A percentile compares a stretch with the other conserved stretches of the same genome.
These are phyloP conservation scores for Bibio marci DNA, from an alignment of 2,888 invertebrate species.

Conservation along the genomic window DNA sequence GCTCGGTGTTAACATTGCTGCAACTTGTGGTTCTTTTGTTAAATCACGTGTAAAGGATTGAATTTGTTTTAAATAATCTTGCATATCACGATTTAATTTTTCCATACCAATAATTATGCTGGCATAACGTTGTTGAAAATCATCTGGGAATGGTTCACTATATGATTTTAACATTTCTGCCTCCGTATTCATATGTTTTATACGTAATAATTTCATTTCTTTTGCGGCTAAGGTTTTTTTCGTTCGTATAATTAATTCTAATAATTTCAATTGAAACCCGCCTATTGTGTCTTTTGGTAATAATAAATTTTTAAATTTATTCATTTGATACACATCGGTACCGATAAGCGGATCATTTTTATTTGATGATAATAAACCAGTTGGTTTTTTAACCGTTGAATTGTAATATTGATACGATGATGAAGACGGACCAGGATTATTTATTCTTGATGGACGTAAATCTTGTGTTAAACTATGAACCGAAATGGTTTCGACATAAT, in stretches of 20 bases:
- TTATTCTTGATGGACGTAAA: constrained; percentile 50
- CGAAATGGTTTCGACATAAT: constrained; percentile 69
- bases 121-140: constrained; percentile 85
- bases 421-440: constrained; percentile 36
- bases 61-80: constrained; percentile 69
- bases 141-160: constrained; percentile 59
- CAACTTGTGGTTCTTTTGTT: constrained; percentile 71
- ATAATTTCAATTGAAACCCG: constrained; percentile 66
- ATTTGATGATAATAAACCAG: constrained; percentile 20
- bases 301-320: constrained; percentile 29
- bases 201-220: constrained; percentile 55
- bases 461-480: constrained; percentile 68
- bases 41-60: constrained; percentile 72
- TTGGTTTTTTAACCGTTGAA: not conserved
- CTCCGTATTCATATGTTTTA: constrained; percentile 77
- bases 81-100: constrained; percentile 74
- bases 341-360: constrained; percentile 51
- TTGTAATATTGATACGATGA: constrained; percentile 11
- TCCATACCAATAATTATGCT: constrained; percentile 75
- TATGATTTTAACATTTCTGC: constrained; percentile 75
- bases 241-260: constrained; percentile 74
- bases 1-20: constrained; percentile 76
- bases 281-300: constrained; percentile 36
- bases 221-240: constrained; percentile 74
- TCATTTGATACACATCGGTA: constrained; percentile 17